Evolutionary conservation across 2,113 vertebrate species (phyloP), one percentile per base, ranked within the genome.

Genomic region (Talpa occidentalis): DNA sequence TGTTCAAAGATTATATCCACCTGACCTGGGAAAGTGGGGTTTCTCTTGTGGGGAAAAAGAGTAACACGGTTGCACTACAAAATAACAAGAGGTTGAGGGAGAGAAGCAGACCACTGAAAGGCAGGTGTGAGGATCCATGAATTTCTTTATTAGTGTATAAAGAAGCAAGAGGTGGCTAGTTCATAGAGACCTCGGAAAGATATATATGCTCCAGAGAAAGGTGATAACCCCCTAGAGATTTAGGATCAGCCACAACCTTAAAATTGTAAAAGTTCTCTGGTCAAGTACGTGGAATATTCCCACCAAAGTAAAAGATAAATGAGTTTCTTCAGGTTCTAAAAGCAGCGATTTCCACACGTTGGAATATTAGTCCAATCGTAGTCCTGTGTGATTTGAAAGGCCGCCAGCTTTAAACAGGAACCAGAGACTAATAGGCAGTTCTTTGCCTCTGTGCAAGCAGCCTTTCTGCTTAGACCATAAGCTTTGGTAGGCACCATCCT

Each of bases 1-100:
- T 91, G 15, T 79, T 83, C 62, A 76, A 92, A 93, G 4, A 81
- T 66, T 93, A 89, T 78, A 82, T 40, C 40, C 30, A 89, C 10
- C 9, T 67, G 44, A 66, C 26, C 10, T 80, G 30, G 22, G 21
- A 80, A 81, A 64, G 10, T 19, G 14, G 47, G n/a, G 7, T 73
- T 74, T 93, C 17, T 26, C n/a, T 89, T 24, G 88, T 73, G 67
- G 52, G 49, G n/a, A 62, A 37, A 56, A 90, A 79, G 44, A 56
- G 54, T 74, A 3, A 6, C 62, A 88, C 21, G 40, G 30, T 62
- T 73, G 9, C 7, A 60, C 32, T 80, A 64, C 21, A 94, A 66
- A 30, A 16, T 56, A 88, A 37, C 6, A 32, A 62, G 42, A 26
- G 81, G n/a, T 42, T 85, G 22, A 89, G 78, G 26, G 17, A 88